These are phyloP conservation scores for Protophormia terraenovae DNA, from an alignment of 2,888 invertebrate genomes.

Conservation along the genomic window DNA sequence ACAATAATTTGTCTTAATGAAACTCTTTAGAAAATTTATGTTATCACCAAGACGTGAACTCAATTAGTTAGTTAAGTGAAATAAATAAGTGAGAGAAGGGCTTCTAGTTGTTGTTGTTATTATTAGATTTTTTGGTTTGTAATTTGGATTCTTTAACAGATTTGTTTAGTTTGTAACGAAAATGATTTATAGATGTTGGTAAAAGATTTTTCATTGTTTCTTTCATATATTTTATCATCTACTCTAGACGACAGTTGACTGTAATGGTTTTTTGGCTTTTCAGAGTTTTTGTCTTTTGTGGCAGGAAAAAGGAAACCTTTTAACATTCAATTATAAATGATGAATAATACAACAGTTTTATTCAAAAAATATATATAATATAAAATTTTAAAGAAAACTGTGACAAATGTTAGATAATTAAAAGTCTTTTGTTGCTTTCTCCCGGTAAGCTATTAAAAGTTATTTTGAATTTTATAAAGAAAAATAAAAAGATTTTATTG, in stretches of 20 bases:
- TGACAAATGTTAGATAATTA: constrained; percentile 60
- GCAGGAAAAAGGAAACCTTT: constrained; percentile 54
- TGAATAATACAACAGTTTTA: background rate
- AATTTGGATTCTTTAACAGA: constrained; percentile 33
- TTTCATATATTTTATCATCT: constrained; percentile 8
- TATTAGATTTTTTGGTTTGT: constrained; percentile 41
- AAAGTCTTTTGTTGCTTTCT: background rate
- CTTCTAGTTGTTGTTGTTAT: constrained; percentile 45
- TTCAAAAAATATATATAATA: constrained; percentile 30
- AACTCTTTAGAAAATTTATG: constrained; percentile 80
- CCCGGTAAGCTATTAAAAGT: background rate
- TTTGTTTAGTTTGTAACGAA: constrained; percentile 1
- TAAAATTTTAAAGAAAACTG: constrained; percentile 39
- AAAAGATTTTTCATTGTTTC: constrained; percentile 22
- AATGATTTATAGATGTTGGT: constrained; percentile 52
- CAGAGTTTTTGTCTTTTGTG: constrained; percentile 1
- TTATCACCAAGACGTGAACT: constrained; percentile 77
- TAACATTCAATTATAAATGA: constrained; percentile 29
- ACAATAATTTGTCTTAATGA: constrained; percentile 82
- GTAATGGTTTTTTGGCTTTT: constrained; percentile 45
- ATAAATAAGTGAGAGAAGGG: background rate
- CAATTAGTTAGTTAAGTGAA: constrained; percentile 57
- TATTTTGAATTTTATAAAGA: background rate
- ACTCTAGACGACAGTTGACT: constrained; percentile 53
- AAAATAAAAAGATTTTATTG: background rate